A percentile compares a stretch with the other conserved stretches of the same genome.
Conservation (phyloP, 2,113 vertebrate genomes). For the Zosterops lateralis region DNA sequence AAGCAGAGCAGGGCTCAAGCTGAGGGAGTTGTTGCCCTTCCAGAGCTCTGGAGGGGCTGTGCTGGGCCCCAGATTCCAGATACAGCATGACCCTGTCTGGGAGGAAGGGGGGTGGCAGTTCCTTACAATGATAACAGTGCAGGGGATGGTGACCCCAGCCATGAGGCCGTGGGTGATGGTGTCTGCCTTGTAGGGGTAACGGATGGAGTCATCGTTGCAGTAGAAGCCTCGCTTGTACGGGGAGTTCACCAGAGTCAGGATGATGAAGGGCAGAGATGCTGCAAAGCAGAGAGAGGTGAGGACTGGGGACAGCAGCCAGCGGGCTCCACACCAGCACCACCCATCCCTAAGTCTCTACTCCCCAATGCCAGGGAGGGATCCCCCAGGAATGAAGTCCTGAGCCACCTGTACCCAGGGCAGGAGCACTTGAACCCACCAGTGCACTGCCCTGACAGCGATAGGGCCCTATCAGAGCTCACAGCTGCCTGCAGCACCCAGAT, state of each 20-base stretch:
- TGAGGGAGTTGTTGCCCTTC: neutral
- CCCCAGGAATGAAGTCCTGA: neutral
- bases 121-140: slow-evolving; percentile 87
- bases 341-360: neutral
- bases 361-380: neutral
- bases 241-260: slow-evolving; percentile 83
- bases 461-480: neutral
- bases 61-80: neutral
- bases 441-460: neutral
- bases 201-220: slow-evolving; percentile 88
- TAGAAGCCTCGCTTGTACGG: slow-evolving; percentile 88
- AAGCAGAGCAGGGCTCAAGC: neutral
- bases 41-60: neutral
- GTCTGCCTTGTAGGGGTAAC: slow-evolving; percentile 86
- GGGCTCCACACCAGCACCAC: neutral
- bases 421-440: neutral
- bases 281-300: neutral
- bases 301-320: neutral
- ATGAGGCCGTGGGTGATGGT: slow-evolving; percentile 91
- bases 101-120: neutral
- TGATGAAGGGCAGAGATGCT: slow-evolving; percentile 87
- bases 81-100: neutral
- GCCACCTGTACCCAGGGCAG: neutral
- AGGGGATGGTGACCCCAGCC: slow-evolving; percentile 87
- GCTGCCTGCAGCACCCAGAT: neutral